phyloP scores from a whole-genome alignment of 2,888 invertebrate genomes.

The Timema cristinae region DNA sequence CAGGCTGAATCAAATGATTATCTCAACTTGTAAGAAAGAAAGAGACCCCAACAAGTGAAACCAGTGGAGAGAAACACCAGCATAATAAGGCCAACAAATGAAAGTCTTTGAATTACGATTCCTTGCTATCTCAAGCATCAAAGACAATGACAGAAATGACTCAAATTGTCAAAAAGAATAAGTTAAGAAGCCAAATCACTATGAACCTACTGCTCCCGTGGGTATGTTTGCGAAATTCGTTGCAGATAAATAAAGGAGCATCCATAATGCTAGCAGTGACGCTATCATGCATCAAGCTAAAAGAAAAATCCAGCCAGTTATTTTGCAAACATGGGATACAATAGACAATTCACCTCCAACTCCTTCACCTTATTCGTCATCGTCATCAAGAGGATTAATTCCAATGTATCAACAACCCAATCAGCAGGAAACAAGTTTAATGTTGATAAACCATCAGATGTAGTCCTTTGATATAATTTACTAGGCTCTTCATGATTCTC shows the following conservation, averaged over 20 bases:
- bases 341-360: neutral
- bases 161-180: neutral
- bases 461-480: too few species aligned
- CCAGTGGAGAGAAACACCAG: neutral
- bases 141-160: neutral
- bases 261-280: neutral
- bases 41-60: neutral
- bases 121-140: constrained; percentile 2
- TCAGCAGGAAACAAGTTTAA: too few species aligned
- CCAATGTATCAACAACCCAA: neutral
- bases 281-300: neutral
- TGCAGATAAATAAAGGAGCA: constrained; percentile 3
- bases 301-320: constrained; percentile 12
- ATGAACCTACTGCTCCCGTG: neutral
- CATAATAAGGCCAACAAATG: neutral
- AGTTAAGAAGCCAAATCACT: neutral
- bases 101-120: neutral
- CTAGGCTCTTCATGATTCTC: too few species aligned
- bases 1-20: neutral
- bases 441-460: too few species aligned
- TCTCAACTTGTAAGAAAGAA: too few species aligned
- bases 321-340: neutral
- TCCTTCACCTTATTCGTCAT: neutral
- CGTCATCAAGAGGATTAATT: constrained; percentile 2
- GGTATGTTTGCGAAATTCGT: constrained; percentile 10